These are phyloP conservation scores for Globicephala melas DNA, from an alignment of 2,113 vertebrate species.

Conservation along the genomic window DNA sequence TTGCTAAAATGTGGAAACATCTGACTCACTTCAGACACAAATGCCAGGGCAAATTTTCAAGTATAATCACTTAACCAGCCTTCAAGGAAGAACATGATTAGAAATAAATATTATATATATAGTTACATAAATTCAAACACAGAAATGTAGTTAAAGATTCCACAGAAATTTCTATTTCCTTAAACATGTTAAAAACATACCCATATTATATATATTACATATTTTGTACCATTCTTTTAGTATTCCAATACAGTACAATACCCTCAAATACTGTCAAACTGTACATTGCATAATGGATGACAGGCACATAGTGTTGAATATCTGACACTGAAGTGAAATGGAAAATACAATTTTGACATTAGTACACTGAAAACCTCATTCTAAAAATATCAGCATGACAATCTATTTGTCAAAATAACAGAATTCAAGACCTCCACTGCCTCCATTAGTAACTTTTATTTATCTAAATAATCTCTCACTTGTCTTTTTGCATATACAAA, in stretches of 20 bases:
- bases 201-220: neutral
- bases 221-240: neutral
- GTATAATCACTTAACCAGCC: neutral
- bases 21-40: neutral
- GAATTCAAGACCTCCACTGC: slow-evolving; percentile 29
- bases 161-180: slow-evolving; percentile 12
- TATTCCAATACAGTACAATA: neutral
- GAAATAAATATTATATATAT: neutral
- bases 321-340: slow-evolving; percentile 48
- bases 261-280: slow-evolving; percentile 34
- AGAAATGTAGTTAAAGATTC: neutral
- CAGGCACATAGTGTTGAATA: slow-evolving; percentile 57
- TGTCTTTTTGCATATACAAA: slow-evolving; percentile 30
- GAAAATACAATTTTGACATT: slow-evolving; percentile 69
- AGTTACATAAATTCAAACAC: neutral
- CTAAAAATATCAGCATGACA: slow-evolving; percentile 63
- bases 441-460: slow-evolving; percentile 60
- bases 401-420: slow-evolving; percentile 67
- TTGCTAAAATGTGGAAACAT: slow-evolving; percentile 7
- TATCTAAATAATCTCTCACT: slow-evolving; percentile 45
- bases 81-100: slow-evolving; percentile 13
- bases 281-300: slow-evolving; percentile 45
- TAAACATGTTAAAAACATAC: slow-evolving; percentile 21
- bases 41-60: neutral
- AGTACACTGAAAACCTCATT: slow-evolving; percentile 42